Base-by-base conservation (phyloP, 2,888 invertebrate species). In the Priocnemis perturbator region DNA sequence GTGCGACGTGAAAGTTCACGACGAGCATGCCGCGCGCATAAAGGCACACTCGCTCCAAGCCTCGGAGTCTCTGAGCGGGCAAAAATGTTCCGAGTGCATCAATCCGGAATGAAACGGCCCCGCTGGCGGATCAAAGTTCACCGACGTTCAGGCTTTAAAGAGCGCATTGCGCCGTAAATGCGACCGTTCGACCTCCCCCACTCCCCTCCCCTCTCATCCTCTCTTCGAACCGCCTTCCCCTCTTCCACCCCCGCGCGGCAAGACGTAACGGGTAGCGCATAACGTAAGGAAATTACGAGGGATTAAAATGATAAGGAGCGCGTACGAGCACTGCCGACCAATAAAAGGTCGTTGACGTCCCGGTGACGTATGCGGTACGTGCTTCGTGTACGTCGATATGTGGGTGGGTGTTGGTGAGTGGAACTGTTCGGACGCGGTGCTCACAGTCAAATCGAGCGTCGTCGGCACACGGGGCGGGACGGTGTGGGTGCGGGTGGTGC, bases 301-400 rank as follows among this genome's bases (percentile, higher is more conserved):
- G 82, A 84, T 83, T 79, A 75, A 76, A 76, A 76, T 79, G 82
- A 82, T 84, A 84, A 84, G 81, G 74, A 79, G 70, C 63, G 74
- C 64, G 73, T 64, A 68, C 71, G 65, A 48, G 64, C 69, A 64
- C 64, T 72, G 71, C 66, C 68, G 72, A 53, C 78, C 78, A 80
- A 81, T 81, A 80, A 81, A 80, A 79, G 83, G 81, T 84, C 85
- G 73, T 82, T 81, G 81, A 82, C 85, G 74, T 77, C 71, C 59
- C 71, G 60, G 71, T 74, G 79, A 81, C 76, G 74, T 78, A 67
- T 64, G 57, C 3, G 17, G 17, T 19, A 19, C 50, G 50, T 19
- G 37, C 37, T 11, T 11, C 37, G 37, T 37, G 37, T 9, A 37
- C 11, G 37, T 37, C 2, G 7, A 37, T 1, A 11, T 7, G 37